Conservation (phyloP, 2,888 invertebrate species). For the Pecten maximus region DNA sequence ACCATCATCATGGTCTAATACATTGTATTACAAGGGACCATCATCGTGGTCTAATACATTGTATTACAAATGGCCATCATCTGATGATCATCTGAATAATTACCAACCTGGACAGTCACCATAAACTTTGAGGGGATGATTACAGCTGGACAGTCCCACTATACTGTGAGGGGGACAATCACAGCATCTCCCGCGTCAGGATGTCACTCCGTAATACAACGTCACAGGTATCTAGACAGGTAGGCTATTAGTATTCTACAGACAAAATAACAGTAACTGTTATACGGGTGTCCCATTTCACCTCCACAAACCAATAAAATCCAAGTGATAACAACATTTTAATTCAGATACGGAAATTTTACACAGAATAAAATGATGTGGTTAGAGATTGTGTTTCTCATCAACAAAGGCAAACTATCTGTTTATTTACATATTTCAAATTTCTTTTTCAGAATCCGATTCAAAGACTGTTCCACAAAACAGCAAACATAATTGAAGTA, state of each 20-base stretch:
- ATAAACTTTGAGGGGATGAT: too few relatives aligned
- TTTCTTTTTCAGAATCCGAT: background rate
- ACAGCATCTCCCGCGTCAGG: background rate
- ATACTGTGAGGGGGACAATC: background rate
- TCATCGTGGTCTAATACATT: too few relatives aligned
- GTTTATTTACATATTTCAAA: background rate
- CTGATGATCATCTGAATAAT: background rate
- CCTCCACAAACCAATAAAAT: background rate
- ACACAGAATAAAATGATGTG: background rate
- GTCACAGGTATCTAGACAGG: background rate
- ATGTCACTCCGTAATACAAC: background rate
- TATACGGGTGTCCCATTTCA: background rate
- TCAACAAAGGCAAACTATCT: background rate
- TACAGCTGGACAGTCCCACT: too few relatives aligned
- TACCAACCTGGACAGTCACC: background rate
- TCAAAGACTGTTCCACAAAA: background rate
- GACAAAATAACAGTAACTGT: background rate
- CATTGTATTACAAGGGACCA: too few relatives aligned
- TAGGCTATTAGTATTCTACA: background rate
- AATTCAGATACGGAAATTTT: background rate
- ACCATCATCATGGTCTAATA: too few relatives aligned
- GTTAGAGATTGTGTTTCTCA: background rate
- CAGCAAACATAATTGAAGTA: background rate
- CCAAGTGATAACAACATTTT: background rate
- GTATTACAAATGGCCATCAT: too few relatives aligned